These are phyloP conservation scores for Eulemur macaco DNA, from an alignment of 2,113 vertebrate genomes.

Conservation along the genomic window DNA sequence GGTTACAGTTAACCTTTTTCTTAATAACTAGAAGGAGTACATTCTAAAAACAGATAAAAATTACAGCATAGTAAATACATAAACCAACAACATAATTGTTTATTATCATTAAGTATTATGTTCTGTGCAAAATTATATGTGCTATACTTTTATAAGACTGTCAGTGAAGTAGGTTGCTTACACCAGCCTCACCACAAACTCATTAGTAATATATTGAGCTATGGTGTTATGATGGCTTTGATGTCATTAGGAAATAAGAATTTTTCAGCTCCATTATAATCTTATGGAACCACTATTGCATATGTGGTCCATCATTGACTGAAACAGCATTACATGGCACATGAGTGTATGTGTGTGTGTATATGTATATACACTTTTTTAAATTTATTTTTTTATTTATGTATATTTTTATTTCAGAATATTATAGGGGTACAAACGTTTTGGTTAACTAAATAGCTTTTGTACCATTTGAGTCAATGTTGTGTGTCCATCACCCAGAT, in stretches of 20 bases:
- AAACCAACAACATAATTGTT: background rate
- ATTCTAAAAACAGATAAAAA: background rate
- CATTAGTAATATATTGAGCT: background rate
- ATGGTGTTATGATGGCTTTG: background rate
- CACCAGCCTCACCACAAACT: background rate
- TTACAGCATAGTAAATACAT: background rate
- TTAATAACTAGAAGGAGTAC: background rate
- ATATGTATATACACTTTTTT: background rate
- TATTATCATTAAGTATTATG: background rate
- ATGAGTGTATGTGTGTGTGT: background rate
- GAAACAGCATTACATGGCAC: background rate
- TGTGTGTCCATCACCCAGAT: no score
- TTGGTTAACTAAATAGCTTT: no score
- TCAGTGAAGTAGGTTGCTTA: background rate
- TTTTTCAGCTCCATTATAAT: background rate
- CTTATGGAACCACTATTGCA: background rate
- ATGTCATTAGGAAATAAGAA: background rate
- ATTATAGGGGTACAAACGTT: no score
- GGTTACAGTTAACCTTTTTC: background rate
- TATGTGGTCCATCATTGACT: background rate
- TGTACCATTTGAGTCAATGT: no score
- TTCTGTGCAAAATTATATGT: background rate
- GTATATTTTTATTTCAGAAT: no score
- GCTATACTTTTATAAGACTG: background rate
- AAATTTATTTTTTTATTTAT: no score